A percentile compares a stretch with the other conserved stretches of the same genome.
Evolutionary conservation across 2,797 vertebrate genomes (phyloP).

Genomic region (Heterohyrax brucei): DNA sequence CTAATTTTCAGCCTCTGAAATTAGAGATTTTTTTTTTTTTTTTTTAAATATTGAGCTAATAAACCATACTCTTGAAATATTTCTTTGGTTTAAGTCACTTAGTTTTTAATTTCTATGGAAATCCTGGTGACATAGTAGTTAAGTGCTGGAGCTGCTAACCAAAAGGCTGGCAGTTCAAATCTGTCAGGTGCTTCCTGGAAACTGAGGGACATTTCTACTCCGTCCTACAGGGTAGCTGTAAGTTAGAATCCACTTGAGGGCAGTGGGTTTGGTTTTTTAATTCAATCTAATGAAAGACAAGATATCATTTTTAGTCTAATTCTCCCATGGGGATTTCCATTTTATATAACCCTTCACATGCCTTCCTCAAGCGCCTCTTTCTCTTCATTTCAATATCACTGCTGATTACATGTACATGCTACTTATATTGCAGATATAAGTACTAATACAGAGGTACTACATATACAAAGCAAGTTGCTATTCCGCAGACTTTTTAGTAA

Average conservation of each 20-base stretch:
- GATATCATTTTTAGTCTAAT: background rate
- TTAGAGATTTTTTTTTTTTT: background rate
- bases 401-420: conserved; percentile 25
- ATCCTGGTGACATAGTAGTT: too few species aligned
- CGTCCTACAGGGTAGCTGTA: too few species aligned
- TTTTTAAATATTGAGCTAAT: background rate
- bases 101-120: background rate
- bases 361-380: conserved; percentile 25
- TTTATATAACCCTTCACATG: background rate
- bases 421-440: background rate
- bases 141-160: too few species aligned
- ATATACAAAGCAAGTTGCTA: conserved; percentile 73
- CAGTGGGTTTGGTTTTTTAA: background rate
- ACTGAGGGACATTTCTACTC: too few species aligned
- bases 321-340: background rate
- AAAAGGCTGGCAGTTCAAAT: too few species aligned
- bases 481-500: conserved; percentile 72
- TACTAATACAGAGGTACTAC: conserved; percentile 51
- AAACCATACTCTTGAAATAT: conserved; percentile 47
- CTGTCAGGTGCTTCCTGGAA: too few species aligned
- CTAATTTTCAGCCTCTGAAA: background rate
- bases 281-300: conserved; percentile 44
- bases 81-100: background rate
- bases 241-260: too few species aligned
- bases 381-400: conserved; percentile 35